Evolutionary conservation across 2,888 invertebrate genomes (phyloP), one percentile per base, ranked within the genome.

Genomic region (Caenorhabditis virilis): DNA sequence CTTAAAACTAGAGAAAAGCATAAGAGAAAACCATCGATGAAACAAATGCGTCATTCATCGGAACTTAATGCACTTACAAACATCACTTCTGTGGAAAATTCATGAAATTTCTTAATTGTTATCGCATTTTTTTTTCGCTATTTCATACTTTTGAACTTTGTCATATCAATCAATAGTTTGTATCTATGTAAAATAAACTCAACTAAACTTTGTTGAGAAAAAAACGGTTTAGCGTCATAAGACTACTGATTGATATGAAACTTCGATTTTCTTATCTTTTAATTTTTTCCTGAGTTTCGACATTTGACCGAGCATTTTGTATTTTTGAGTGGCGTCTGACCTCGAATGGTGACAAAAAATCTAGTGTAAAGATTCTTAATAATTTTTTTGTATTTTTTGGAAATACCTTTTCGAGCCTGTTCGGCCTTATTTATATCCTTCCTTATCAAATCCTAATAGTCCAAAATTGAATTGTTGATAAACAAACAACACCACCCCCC

Each of bases 21-120:
- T 22, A 61, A 63, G 48, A 55, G 68, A 42, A 62, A 59, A 39
- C 68, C 71, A 18, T 71, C 68, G 2, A 65, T 68, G 54, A 71
- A 64, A 23, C 71, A 68, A 27, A 71, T 71, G 71, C 56, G 60
- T 22, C 67, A 71, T 36, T 60, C 58, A 6, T 56, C 64, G 1
- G 71, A 71, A 41, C 41, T 71, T n/a, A 67, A 71, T 50, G 54
- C 67, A 16, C 42, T 71, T 33, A 51, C 41, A 38, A 57, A 65
- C 43, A 67, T 67, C 27, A 70, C 54, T 49, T 47, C 55, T 52
- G 66, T 61, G 9, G 70, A 71, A 47, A 64, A 58, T 35, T 60
- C 59, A 39, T 65, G 55, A 57, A 52, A 16, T 47, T 30, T 30
- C n/a, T n/a, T n/a, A n/a, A n/a, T n/a, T n/a, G n/a, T n/a, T n/a